phyloP scores from a whole-genome alignment of 2,888 invertebrate species.

The Acronicta leporina region DNA sequence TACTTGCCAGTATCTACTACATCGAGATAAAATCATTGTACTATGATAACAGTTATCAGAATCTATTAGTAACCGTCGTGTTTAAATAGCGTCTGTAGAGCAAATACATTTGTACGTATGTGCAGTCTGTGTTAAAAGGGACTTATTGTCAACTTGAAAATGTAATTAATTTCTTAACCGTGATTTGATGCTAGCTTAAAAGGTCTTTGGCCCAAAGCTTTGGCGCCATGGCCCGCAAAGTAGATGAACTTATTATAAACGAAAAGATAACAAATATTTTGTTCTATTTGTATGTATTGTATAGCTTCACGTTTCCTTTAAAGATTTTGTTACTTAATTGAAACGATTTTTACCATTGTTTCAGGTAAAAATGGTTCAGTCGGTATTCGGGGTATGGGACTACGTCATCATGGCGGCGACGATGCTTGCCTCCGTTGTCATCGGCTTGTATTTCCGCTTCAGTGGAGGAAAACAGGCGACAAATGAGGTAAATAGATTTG shows the following conservation, averaged over 20 bases:
- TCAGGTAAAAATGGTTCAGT: slow-evolving; percentile 65
- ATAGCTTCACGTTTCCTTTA: too few species aligned
- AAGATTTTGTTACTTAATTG: too few species aligned
- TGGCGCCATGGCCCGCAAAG: too few species aligned
- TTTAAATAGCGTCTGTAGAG: background rate
- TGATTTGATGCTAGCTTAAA: too few species aligned
- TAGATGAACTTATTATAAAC: too few species aligned
- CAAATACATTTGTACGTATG: background rate
- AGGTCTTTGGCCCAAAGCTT: too few species aligned
- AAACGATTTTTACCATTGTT: slow-evolving; percentile 10
- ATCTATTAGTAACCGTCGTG: slow-evolving; percentile 25
- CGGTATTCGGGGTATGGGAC: slow-evolving; percentile 91
- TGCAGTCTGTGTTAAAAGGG: slow-evolving; percentile 11
- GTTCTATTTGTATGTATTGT: too few species aligned
- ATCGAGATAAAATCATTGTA: slow-evolving; percentile 32
- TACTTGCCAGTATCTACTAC: slow-evolving; percentile 17
- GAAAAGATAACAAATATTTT: too few species aligned
- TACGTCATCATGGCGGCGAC: slow-evolving; percentile 93
- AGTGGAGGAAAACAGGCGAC: slow-evolving; percentile 96
- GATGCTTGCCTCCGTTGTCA: slow-evolving; percentile 92
- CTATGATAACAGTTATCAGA: slow-evolving; percentile 35
- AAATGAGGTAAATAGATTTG: slow-evolving; percentile 88
- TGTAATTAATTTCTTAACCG: background rate
- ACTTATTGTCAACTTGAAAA: background rate
- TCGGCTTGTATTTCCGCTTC: slow-evolving; percentile 95